Evolutionary conservation across 2,113 vertebrate species (phyloP), one percentile per base, ranked within the genome.

Genomic region (Myotis davidii): DNA sequence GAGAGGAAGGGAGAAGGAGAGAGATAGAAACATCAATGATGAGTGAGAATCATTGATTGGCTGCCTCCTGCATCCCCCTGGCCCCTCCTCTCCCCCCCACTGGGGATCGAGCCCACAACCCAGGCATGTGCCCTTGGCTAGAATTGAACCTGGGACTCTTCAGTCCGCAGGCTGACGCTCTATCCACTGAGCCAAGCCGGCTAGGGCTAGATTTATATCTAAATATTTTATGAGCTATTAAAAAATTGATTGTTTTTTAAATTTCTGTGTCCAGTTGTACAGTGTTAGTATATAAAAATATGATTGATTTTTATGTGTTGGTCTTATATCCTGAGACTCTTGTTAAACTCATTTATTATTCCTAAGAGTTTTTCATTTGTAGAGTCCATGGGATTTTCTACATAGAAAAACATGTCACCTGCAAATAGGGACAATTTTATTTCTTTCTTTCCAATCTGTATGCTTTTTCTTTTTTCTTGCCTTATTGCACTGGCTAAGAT

Each of bases 141-240:
- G 9, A 45, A 11, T 45, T 11, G 45, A 45, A 45, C 45, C 9
- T 45, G 45, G 45, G 45, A 45, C 45, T 8, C 45, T 45, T 45
- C 45, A 45, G 45, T 45, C 10, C 45, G 2, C 45, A 45, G 45
- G 45, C 45, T 45, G 45, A 45, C 10, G 10, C 45, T 45, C 45
- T 45, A 45, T 45, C 45, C 45, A 45, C 45, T 10, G 45, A 45
- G 45, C 45, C 45, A 45, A 45, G 45, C 45, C 2, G 45, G 45
- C 45, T 45, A 45, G 45, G 45, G 45, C 10, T 67, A 73, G 65
- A 48, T 61, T 92, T 87, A 69, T 59, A 76, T 73, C 17, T 87
- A 92, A 81, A 48, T 81, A 92, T 88, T 88, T 89, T 87, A 86
- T 56, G 25, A 91, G 18, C 17, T 87, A 13, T 61, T 94, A 3